Conservation (phyloP, 2,113 vertebrate genomes). For the Anser brachyrhynchus region DNA sequence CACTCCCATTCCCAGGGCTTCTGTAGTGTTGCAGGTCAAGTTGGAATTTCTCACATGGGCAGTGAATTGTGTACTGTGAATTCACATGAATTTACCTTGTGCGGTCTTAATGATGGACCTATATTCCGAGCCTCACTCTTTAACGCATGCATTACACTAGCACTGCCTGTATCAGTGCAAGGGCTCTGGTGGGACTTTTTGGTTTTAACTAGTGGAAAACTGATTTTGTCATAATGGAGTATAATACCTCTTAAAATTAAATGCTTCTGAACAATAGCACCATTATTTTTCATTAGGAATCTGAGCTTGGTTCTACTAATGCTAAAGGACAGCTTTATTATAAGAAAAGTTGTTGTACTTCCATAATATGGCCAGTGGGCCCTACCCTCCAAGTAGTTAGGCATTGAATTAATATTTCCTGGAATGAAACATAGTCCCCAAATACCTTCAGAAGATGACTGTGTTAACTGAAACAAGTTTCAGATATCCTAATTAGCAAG, state of each 20-base stretch:
- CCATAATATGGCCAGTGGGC: neutral
- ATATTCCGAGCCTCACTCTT: neutral
- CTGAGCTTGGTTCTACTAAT: neutral
- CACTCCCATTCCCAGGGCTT: neutral
- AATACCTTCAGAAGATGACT: neutral
- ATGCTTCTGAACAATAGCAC: neutral
- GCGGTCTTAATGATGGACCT: neutral
- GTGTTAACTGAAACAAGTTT: neutral
- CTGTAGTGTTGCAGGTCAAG: neutral
- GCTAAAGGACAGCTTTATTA: neutral
- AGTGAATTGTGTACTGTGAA: neutral
- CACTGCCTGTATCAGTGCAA: neutral
- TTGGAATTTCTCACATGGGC: neutral
- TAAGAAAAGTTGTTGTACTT: neutral
- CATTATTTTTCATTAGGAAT: neutral
- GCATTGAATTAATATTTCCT: neutral
- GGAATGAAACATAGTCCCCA: neutral
- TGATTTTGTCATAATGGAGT: neutral
- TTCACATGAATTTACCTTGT: neutral
- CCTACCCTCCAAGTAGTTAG: neutral
- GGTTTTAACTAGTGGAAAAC: neutral
- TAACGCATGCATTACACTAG: neutral
- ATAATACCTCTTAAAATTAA: neutral
- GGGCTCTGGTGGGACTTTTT: neutral
- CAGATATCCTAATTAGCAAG: neutral